Percentiles rank a stretch among this genome's conserved stretches.
Evolutionary conservation across 2,113 vertebrate species (phyloP).

Genomic region (Girardinichthys multiradiatus): DNA sequence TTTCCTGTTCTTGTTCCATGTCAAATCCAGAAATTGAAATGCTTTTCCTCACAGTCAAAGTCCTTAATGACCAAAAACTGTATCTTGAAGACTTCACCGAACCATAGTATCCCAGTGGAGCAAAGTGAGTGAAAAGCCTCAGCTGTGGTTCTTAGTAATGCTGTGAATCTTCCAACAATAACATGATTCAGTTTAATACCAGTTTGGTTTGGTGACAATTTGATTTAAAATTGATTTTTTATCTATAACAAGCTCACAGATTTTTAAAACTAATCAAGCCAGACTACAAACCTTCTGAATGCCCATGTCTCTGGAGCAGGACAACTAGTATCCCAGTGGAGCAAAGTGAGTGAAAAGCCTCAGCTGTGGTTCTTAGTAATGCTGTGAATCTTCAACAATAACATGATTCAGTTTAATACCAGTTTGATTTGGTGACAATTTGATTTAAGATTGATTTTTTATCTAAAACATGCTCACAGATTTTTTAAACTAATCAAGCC

Average conservation of each 20-base stretch:
- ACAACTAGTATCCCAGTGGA: background rate
- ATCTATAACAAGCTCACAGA: background rate
- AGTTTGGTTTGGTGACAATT: background rate
- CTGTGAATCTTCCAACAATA: background rate
- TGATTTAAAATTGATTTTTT: background rate
- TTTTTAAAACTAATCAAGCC: no score
- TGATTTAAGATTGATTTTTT: background rate
- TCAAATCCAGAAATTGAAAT: background rate
- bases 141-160: background rate
- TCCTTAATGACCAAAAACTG: background rate
- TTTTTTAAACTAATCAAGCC: no score
- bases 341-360: background rate
- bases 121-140: background rate
- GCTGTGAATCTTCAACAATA: background rate
- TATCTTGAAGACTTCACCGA: no score
- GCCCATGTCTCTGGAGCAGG: no score
- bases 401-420: no score
- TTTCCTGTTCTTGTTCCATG: background rate
- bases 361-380: background rate
- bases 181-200: no score
- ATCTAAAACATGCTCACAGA: background rate
- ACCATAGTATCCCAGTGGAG: constrained; percentile 5
- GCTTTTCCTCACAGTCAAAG: background rate
- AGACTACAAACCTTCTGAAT: no score
- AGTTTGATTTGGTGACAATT: background rate